A percentile compares a stretch with the other conserved stretches of the same genome.
Conservation (phyloP, 2,888 invertebrate genomes). For the Hirtodrosophila alboralis region DNA sequence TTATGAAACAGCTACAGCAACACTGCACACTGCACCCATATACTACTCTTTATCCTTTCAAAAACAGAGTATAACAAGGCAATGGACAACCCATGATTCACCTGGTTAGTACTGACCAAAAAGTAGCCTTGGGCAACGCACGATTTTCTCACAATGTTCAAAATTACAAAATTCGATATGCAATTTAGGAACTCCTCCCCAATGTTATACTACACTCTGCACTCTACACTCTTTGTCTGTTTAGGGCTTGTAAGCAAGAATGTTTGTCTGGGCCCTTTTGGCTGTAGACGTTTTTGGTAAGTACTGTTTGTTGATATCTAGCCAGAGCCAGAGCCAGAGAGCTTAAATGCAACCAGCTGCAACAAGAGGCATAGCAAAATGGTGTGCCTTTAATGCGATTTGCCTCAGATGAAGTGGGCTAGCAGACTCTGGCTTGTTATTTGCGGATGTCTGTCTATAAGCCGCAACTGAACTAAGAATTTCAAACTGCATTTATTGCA, state of each 20-base stretch:
- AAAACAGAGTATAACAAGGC: too few relatives aligned
- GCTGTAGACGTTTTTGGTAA: conserved; percentile 56
- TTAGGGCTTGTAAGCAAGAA: conserved; percentile 4
- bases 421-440: conserved; percentile 40
- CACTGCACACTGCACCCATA: too few relatives aligned
- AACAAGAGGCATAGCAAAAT: conserved; percentile 56
- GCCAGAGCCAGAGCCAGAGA: too few relatives aligned
- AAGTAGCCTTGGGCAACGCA: conserved; percentile 58
- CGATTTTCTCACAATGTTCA: conserved; percentile 63
- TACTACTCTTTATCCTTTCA: too few relatives aligned
- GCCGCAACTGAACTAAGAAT: conserved; percentile 29
- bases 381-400: conserved; percentile 69
- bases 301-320: conserved; percentile 70
- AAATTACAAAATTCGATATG: conserved; percentile 76
- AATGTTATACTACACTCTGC: too few relatives aligned
- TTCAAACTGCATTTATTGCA: conserved; percentile 9
- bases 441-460: conserved; percentile 38
- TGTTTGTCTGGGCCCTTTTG: conserved; percentile 49
- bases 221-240: not conserved
- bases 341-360: conserved; percentile 61
- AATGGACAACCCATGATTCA: conserved; percentile 28
- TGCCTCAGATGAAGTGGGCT: conserved; percentile 27
- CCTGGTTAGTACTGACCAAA: conserved; percentile 13
- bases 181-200: too few relatives aligned
- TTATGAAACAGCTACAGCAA: too few relatives aligned